A percentile compares a stretch with the other conserved stretches of the same genome.
phyloP scores from a whole-genome alignment of 2,797 vertebrate species.

The Sebastolobus altivelis region DNA sequence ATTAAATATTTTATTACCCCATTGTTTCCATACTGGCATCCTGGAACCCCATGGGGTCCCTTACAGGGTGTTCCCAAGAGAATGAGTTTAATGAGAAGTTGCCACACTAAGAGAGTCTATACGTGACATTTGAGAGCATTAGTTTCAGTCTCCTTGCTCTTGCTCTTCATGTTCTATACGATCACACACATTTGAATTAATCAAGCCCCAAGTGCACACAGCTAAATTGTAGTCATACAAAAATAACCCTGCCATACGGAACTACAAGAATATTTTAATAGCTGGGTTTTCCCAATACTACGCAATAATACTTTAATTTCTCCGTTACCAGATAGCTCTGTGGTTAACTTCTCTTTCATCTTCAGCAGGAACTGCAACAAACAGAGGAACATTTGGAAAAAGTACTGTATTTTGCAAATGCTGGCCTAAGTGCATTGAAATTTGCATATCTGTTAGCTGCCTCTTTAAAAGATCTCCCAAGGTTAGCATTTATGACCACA shows the following conservation, averaged over 20 bases:
- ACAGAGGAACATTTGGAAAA: not conserved
- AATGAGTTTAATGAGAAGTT: not conserved
- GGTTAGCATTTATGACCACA: not conserved
- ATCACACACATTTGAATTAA: not conserved
- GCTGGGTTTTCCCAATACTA: not conserved
- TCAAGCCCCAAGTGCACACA: not conserved
- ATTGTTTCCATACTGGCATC: not conserved
- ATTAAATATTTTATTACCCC: not conserved
- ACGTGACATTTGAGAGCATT: not conserved
- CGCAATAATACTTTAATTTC: not conserved
- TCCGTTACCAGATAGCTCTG: not conserved
- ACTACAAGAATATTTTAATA: not conserved
- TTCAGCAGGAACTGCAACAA: not conserved
- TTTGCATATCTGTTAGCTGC: not conserved
- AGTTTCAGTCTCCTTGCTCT: not conserved
- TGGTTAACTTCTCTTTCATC: not conserved
- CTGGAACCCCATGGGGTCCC: not conserved
- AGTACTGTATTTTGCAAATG: constrained; percentile 1
- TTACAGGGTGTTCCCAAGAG: not conserved
- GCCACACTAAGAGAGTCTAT: not conserved
- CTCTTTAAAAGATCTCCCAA: constrained; percentile 1
- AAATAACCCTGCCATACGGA: not conserved
- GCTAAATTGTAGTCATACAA: not conserved
- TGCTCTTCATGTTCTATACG: not conserved
- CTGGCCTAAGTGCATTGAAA: not conserved